A percentile compares a stretch with the other conserved stretches of the same genome.
These are phyloP conservation scores for Cisticola juncidis DNA, from an alignment of 2,113 vertebrate genomes.

Conservation along the genomic window DNA sequence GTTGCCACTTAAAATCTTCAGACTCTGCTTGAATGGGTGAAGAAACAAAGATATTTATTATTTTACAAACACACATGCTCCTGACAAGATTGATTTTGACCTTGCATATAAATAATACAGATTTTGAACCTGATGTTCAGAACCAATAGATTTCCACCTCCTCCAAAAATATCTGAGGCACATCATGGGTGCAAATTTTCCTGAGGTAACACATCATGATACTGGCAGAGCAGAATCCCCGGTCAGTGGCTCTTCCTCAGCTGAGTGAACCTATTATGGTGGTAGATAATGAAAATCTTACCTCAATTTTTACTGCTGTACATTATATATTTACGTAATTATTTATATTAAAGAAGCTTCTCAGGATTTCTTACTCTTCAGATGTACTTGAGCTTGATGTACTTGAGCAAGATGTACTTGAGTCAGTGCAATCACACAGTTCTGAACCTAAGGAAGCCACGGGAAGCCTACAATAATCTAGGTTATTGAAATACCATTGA, in stretches of 20 bases:
- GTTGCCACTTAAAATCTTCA: neutral
- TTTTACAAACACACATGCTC: neutral
- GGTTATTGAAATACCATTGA: neutral
- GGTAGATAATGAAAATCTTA: neutral
- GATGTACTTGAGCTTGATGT: neutral
- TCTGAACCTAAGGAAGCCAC: neutral
- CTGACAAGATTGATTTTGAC: neutral
- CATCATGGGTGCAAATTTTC: neutral
- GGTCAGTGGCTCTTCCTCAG: accelerated
- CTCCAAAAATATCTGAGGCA: neutral
- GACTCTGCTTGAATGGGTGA: neutral
- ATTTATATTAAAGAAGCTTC: neutral
- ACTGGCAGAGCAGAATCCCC: neutral
- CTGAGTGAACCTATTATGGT: neutral
- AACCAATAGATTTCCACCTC: neutral
- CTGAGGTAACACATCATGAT: neutral
- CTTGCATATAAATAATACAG: neutral
- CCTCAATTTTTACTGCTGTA: neutral
- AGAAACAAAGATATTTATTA: neutral
- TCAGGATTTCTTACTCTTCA: neutral
- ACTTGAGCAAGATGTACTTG: too few relatives aligned
- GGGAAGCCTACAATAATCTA: neutral
- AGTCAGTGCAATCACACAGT: neutral
- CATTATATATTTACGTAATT: neutral
- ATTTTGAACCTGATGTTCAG: neutral